Evolutionary conservation across 2,888 invertebrate genomes (phyloP), one percentile per base, ranked within the genome.

Genomic region (Drosophila neoperkinsi): DNA sequence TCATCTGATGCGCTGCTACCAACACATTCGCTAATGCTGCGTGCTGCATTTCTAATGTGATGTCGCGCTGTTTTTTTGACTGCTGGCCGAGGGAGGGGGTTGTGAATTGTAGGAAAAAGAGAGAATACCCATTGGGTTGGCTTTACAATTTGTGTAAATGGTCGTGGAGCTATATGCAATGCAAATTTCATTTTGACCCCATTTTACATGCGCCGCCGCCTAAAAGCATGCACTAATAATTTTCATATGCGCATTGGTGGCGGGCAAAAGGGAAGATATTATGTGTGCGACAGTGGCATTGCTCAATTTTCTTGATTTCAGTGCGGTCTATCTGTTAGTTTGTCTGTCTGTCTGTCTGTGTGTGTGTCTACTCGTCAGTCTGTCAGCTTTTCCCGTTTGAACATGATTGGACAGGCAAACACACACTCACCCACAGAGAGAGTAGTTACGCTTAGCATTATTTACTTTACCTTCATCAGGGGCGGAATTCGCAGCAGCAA

Each of bases 11-110:
- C 58, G 57, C 74, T 71, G 55, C 69, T 81, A 63, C 74, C 91
- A 77, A 91, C 91, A 82, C 91, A 91, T 89, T 91, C 91, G 75
- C 91, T 91, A 74, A 91, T 90, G 83, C 91, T 91, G 80, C 91
- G 91, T 75, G 90, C 91, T 53, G 91, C 77, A 84, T 85, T 88
- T 76, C 90, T 85, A 77, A 88, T 82, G 59, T 84, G 77, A 68
- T 76, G 75, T 60, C 73, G 80, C 74, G 82, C 49, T 72, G 70
- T 38, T 69, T 74, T 83, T 74, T 69, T 81, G 63, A 33, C 88
- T 82, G 70, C 25, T n/a, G 33, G 25, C 11, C 34, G n/a, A 21
- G 31, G 36, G 31, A n/a, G 41, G 41, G n/a, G n/a, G 25, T 25
- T 46, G 16, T 46, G 16, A 25, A 64, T 16, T 36, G 31, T 38